Base-by-base conservation (phyloP, 23 tunicate genomes). In the Aplidium turbinatum region DNA sequence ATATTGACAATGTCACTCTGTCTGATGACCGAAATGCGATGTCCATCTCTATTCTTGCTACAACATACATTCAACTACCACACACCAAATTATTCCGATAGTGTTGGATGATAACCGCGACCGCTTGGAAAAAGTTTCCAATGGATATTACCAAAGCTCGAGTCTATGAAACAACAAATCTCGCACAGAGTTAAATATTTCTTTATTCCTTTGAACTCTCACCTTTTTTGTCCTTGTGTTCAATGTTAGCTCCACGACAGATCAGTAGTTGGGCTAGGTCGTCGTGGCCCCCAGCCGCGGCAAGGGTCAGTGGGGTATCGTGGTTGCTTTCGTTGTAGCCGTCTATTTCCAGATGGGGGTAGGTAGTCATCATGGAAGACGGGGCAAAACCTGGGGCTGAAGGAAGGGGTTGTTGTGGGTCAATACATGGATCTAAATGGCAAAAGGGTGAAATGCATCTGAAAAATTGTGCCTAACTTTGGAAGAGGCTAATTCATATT, bases 201-300 rank as follows among this genome's bases (percentile, higher is more conserved):
- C 11, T 42, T 42, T 11, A 55, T 19, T 13, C 7, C n/a, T 6
- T 18, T 20, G 24, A 55, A 55, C 25, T 13, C 25, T 11, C 13
- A 87, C 97, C 99, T 87, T 87, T 94, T 78, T 94, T 87, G 38
- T 94, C 93, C 54, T 86, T 35, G 64, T 94, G 99, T 58, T 82
- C 90, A 46, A 88, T 57, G 65, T 94, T 82, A 16, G 99, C 99
- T 19, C 95, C 95, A 33, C 75, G 29, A 18, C 52, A 22, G 1
- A 94, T 72, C 20, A 94, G 61, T 20, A 85, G 69, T 25, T 82
- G 76, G 13, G 78, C 99, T 35, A 94, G 71, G 30, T 94, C 95
- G n/a, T 66, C 77, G 58, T 88, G 95, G 1, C 95, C 95, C 13
- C 90, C 91, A 13, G 94, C 90, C 29, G 90, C 85, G 1, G 99